phyloP scores from a whole-genome alignment of 2,888 invertebrate genomes.

The Trachelus iudaicus region DNA sequence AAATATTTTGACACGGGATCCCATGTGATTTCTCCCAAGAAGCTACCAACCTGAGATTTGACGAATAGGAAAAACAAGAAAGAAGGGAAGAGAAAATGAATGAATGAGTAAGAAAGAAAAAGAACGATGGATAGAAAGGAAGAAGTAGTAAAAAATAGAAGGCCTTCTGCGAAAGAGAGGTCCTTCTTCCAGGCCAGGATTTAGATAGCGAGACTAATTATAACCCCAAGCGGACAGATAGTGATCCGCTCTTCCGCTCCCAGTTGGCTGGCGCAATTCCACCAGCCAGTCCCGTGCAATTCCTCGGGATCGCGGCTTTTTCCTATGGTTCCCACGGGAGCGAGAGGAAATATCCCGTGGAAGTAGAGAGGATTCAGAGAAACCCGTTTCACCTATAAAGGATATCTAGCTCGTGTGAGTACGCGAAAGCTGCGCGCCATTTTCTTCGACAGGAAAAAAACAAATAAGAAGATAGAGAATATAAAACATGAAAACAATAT shows the following conservation, averaged over 20 bases:
- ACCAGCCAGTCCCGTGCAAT: neutral
- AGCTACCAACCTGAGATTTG: neutral
- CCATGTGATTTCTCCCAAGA: neutral
- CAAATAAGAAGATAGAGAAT: neutral
- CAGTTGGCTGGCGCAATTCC: neutral
- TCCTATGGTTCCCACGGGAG: neutral
- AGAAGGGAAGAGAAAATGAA: neutral
- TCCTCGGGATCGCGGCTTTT: neutral
- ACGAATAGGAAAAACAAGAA: neutral
- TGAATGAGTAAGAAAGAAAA: neutral
- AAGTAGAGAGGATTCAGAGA: neutral
- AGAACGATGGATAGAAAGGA: neutral
- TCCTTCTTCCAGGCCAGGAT: neutral
- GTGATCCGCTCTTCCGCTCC: neutral
- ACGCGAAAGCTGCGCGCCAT: neutral
- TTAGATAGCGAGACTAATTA: neutral
- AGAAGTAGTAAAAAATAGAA: neutral
- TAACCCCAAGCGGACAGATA: neutral
- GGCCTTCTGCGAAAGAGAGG: neutral
- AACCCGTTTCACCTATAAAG: neutral
- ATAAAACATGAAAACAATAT: neutral
- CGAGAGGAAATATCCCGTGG: neutral
- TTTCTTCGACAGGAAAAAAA: neutral
- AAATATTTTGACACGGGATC: too few species aligned
- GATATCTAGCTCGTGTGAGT: neutral